Base-by-base conservation (phyloP, 1,140 invertebrate genomes). In the Pemphigus obesinymphae region DNA sequence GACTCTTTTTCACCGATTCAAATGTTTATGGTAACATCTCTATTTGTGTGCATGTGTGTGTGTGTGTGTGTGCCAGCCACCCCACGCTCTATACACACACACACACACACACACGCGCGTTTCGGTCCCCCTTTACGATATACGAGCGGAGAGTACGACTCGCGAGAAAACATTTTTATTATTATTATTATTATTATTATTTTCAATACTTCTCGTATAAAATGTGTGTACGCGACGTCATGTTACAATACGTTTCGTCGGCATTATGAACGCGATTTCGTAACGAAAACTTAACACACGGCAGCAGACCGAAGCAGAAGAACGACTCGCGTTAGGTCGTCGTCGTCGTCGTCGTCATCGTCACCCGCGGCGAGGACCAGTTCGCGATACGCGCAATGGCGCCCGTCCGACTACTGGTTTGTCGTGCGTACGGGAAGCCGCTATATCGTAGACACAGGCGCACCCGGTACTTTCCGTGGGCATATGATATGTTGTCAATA, bases 21-120 rank as follows among this genome's bases (percentile, higher is more conserved):
- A 76, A 76, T 76, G 76, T 80, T 80, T 80, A 80, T 20, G 76
- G 76, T 63, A 80, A 80, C 76, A 63, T 80, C 76, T 80, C 76
- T 31, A 80, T 80, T 78, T 61, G 75, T 58, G 73, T 58, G 73
- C n/a, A 5, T 50, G 17, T 50, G 17, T 20, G 13, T 53, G 10
- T n/a, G 26, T 29, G 6, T 31, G 17, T 6, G 23, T 31, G 26
- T 61, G 58, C 29, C 23, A 20, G 50, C 53, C 53, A 37, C 48
- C 53, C 50, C 55, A 20, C 37, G 5, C 37, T 5, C 34, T 34
- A 26, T 15, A 29, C 2, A 4, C 6, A 34, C 40, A 15, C 26
- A 1, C 0, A 8, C 37, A 37, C 34, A 34, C 26, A 63, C 13
- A n/a, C 37, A 29, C 37, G 23, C 43, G 23, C 37, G 37, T 58